Base-by-base conservation (phyloP, 2,797 vertebrate species). In the Hippoglossus hippoglossus region DNA sequence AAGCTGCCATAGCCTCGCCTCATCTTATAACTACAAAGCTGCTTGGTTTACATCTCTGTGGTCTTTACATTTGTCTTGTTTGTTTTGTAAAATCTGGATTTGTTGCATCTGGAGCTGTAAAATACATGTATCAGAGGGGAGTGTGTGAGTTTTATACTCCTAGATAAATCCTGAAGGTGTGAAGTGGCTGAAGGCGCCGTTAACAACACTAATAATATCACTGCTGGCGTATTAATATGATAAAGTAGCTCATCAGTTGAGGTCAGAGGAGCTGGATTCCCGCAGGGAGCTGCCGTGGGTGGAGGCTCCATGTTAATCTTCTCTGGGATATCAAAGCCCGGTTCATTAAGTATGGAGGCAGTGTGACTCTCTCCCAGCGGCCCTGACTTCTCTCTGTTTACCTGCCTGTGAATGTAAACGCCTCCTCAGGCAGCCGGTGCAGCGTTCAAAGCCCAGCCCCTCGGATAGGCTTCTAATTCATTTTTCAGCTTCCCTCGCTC, bases 251-350 rank as follows among this genome's bases (percentile, higher is more conserved):
- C 75, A 74, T 81, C 73, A 75, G 51, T 13, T 4, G 63, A 66
- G 80, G 82, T 89, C 82, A 85, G 73, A 67, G 44, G 75, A 70
- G 64, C 4, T 47, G 55, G 58, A 39, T 54, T 75, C 67, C 80
- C 77, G 0, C 2, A 57, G 76, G 72, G 64, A 75, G 67, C 56
- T 16, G 46, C 57, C 34, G 73, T 62, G 69, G 75, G 74, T 46
- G 60, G 73, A 78, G 19, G 73, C 70, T 60, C 74, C 80, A 83
- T 83, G 65, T 59, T 65, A 68, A 81, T 83, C 47, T 69, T 74
- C 67, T 56, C 59, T 26, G 65, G 70, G 61, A 77, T 75, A 76
- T 76, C 79, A 75, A 75, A 75, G 54, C 25, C 34, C 15, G 31
- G 11, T 70, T 80, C 52, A 70, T 80, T 83, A 74, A 72, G 73